A percentile compares a stretch with the other conserved stretches of the same genome.
Conservation (phyloP, 2,888 invertebrate species). For the Hermaeophaga mercurialis region DNA sequence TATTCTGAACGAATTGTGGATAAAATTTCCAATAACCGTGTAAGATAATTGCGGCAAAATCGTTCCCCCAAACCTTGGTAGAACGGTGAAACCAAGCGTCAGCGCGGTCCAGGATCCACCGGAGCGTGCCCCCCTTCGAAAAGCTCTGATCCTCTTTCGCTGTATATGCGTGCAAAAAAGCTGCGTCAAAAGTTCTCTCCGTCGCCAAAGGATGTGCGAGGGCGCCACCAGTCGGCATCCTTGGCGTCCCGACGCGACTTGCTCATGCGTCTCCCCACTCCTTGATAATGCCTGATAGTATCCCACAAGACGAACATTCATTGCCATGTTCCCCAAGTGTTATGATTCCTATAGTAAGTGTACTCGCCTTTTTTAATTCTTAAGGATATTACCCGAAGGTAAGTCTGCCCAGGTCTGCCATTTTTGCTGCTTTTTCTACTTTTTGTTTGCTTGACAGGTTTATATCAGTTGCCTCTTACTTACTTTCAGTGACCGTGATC, state of each 20-base stretch:
- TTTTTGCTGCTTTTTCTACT: conserved; percentile 34
- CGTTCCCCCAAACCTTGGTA: no score
- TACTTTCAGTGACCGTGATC: conserved; percentile 33
- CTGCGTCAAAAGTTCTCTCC: conserved; percentile 40
- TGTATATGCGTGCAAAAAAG: conserved; percentile 45
- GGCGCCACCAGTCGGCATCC: conserved; percentile 59
- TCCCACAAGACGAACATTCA: conserved; percentile 59
- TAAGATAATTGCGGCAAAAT: not conserved
- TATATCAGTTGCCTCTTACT: conserved; percentile 29
- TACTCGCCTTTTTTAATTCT: conserved; percentile 57
- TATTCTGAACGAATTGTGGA: no score
- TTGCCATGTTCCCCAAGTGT: conserved; percentile 60
- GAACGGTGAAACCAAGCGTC: not conserved
- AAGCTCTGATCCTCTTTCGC: conserved; percentile 35
- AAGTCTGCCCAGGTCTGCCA: conserved; percentile 38
- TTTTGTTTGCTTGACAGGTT: conserved; percentile 38
- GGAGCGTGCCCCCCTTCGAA: conserved; percentile 24
- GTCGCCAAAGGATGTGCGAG: conserved; percentile 44
- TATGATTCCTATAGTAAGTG: conserved; percentile 57
- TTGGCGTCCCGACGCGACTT: conserved; percentile 58
- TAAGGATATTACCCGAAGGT: conserved; percentile 54
- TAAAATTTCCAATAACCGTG: not conserved
- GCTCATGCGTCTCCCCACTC: conserved; percentile 58
- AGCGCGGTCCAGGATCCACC: conserved; percentile 28
- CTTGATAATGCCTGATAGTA: conserved; percentile 59